Percentiles rank a stretch among this genome's conserved stretches.
These are phyloP conservation scores for Dendrophyllia cribrosa DNA, from an alignment of 64 coral and sea anemone species.

Conservation along the genomic window DNA sequence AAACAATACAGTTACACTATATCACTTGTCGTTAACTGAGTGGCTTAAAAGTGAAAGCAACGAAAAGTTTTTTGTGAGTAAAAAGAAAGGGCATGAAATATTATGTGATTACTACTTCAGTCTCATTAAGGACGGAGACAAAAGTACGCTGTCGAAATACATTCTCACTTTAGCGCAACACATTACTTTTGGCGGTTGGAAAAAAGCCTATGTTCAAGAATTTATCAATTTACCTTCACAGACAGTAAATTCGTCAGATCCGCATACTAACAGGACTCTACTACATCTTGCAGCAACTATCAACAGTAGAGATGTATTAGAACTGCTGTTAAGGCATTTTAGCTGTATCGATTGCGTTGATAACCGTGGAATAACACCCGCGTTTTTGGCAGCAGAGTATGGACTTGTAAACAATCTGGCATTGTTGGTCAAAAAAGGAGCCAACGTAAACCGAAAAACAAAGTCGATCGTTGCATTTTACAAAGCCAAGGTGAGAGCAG, in stretches of 20 bases:
- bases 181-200: conserved; percentile 1
- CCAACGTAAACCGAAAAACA: conserved; percentile 6
- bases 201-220: conserved; percentile 15
- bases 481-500: background rate
- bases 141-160: background rate
- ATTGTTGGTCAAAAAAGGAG: conserved; percentile 37
- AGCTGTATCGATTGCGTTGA: conserved; percentile 11
- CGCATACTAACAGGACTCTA: background rate
- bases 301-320: conserved; percentile 11
- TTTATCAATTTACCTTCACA: conserved; percentile 53
- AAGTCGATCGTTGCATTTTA: background rate
- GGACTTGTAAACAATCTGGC: conserved; percentile 39
- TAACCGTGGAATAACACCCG: conserved; percentile 32
- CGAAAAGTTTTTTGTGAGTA: conserved; percentile 43
- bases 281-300: conserved; percentile 59
- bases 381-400: conserved; percentile 47
- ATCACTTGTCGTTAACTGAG: conserved; percentile 72
- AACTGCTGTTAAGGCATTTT: conserved; percentile 16
- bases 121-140: background rate
- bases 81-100: conserved; percentile 53
- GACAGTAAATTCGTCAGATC: conserved; percentile 22
- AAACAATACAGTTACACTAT: conserved; percentile 42
- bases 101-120: conserved; percentile 52
- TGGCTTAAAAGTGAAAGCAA: conserved; percentile 64
- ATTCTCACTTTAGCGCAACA: conserved; percentile 40